phyloP scores from a whole-genome alignment of 2,797 vertebrate genomes.

The Clarias fuscus region DNA sequence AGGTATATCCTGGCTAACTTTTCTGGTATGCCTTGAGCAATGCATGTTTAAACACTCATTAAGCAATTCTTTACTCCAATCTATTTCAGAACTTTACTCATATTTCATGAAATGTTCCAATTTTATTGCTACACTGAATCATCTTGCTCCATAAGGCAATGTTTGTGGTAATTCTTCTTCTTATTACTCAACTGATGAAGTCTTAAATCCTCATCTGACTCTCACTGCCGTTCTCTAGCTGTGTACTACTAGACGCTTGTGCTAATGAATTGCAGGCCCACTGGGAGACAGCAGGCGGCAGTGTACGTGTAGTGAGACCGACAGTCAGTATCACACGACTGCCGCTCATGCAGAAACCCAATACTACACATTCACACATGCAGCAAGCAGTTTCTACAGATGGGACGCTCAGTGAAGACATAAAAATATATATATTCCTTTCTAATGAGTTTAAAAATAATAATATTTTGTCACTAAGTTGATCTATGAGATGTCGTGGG shows the following conservation, averaged over 20 bases:
- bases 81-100: slow-evolving; percentile 27
- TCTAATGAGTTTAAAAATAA: not conserved
- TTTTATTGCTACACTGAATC: slow-evolving; percentile 13
- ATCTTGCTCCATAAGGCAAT: slow-evolving; percentile 21
- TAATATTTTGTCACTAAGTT: not conserved
- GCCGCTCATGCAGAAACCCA: slow-evolving; percentile 44
- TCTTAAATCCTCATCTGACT: slow-evolving; percentile 16
- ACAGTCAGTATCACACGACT: slow-evolving; percentile 25
- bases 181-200: slow-evolving; percentile 19
- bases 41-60: slow-evolving; percentile 46
- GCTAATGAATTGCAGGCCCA: slow-evolving; percentile 19
- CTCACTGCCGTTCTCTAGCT: slow-evolving; percentile 3
- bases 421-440: not conserved
- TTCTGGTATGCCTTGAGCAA: slow-evolving; percentile 39
- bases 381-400: slow-evolving; percentile 28
- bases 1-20: slow-evolving; percentile 35
- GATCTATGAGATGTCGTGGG: not conserved
- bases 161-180: slow-evolving; percentile 4
- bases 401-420: not conserved
- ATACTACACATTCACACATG: slow-evolving; percentile 33
- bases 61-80: slow-evolving; percentile 28
- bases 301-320: slow-evolving; percentile 32
- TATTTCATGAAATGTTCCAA: slow-evolving; percentile 11
- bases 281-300: slow-evolving; percentile 50
- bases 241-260: not conserved